phyloP scores from a whole-genome alignment of 2,113 vertebrate genomes.

The Jaculus jaculus region DNA sequence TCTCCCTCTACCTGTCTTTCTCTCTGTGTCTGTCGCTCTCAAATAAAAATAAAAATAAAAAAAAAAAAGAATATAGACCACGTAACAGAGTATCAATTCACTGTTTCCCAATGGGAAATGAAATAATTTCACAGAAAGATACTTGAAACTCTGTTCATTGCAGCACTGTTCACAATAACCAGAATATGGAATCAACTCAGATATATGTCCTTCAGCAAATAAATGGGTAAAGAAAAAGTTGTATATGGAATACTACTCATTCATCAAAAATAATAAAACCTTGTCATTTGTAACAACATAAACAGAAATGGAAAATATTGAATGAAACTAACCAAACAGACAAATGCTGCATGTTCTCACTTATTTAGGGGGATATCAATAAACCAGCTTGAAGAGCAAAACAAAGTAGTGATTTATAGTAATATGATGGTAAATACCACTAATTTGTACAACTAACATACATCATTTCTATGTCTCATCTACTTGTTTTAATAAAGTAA shows the following conservation, averaged over 20 bases:
- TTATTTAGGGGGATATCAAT: neutral
- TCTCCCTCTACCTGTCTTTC: too few relatives aligned
- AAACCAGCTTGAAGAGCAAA: neutral
- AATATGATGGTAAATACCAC: neutral
- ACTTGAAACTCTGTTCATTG: neutral
- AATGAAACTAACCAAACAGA: neutral
- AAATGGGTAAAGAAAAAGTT: neutral
- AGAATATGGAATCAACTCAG: neutral
- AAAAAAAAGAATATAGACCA: neutral
- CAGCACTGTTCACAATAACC: neutral
- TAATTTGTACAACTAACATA: neutral
- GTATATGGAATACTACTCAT: neutral
- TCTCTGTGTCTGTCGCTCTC: too few relatives aligned
- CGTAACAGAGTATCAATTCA: constrained; percentile 33
- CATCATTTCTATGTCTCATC: neutral
- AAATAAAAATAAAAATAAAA: too few relatives aligned
- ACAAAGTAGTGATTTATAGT: neutral
- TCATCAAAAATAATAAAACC: neutral
- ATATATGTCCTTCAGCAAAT: neutral
- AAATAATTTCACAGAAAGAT: neutral
- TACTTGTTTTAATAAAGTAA: neutral
- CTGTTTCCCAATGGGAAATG: neutral
- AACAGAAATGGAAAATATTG: neutral
- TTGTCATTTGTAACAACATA: neutral
- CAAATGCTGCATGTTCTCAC: neutral